A percentile compares a stretch with the other conserved stretches of the same genome.
These are phyloP conservation scores for Bombus vancouverensis DNA, from an alignment of 1,140 invertebrate species.

Conservation along the genomic window DNA sequence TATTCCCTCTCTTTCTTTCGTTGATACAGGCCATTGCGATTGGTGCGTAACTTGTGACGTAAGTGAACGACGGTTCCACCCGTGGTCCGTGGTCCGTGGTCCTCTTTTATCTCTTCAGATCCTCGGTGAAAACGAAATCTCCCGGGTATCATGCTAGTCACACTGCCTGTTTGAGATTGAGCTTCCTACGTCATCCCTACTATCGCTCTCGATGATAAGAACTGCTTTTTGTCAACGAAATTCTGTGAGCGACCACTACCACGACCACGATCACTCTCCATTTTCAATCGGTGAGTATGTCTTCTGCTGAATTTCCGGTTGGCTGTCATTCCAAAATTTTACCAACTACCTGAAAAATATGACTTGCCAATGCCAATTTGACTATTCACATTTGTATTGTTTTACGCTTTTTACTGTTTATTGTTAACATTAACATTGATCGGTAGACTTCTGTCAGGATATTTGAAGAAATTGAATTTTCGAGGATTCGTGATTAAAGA, in stretches of 20 bases:
- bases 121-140: constrained; percentile 30
- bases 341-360: background rate
- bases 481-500: background rate
- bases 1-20: background rate
- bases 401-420: background rate
- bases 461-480: background rate
- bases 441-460: background rate
- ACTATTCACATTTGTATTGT: background rate
- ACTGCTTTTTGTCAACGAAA: constrained; percentile 3
- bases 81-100: constrained; percentile 25
- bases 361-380: background rate
- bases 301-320: constrained; percentile 53
- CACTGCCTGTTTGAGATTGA: background rate
- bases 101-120: constrained; percentile 32
- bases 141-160: constrained; percentile 18
- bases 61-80: constrained; percentile 29
- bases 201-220: constrained; percentile 35
- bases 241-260: background rate
- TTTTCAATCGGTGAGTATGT: constrained; percentile 48
- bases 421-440: background rate
- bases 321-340: constrained; percentile 33
- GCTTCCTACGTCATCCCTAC: background rate
- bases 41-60: constrained; percentile 33
- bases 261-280: constrained; percentile 12
- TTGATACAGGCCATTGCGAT: background rate